These are phyloP conservation scores for Aspidoscelis tigris DNA, from an alignment of 2,113 vertebrate genomes.

Conservation along the genomic window DNA sequence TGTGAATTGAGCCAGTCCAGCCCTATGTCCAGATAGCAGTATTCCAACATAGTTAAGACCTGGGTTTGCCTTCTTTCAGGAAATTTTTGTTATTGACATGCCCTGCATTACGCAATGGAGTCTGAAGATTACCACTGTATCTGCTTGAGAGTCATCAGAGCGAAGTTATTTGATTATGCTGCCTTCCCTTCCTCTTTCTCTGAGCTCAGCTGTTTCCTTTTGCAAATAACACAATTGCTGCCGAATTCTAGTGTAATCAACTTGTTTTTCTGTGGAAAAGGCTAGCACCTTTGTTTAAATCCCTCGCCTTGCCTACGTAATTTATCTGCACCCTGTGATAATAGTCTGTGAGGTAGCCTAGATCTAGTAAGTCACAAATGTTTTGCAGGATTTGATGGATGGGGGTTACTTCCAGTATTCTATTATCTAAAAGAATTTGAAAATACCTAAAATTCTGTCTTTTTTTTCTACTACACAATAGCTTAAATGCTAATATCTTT, in stretches of 20 bases:
- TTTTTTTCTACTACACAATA: slow-evolving; percentile 21
- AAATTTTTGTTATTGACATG: slow-evolving; percentile 22
- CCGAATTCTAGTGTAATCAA: slow-evolving; percentile 18
- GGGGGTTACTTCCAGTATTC: slow-evolving; percentile 51
- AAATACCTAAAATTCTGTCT: slow-evolving; percentile 44
- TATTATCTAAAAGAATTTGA: slow-evolving; percentile 39
- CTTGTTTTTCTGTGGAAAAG: slow-evolving; percentile 2
- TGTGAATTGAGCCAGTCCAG: neutral
- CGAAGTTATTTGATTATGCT: slow-evolving; percentile 6
- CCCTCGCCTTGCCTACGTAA: slow-evolving; percentile 52
- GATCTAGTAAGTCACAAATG: slow-evolving; percentile 55
- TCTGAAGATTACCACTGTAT: slow-evolving; percentile 5
- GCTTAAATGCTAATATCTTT: slow-evolving; percentile 46
- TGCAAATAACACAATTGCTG: slow-evolving; percentile 15
- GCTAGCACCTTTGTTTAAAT: slow-evolving; percentile 39
- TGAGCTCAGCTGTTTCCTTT: neutral
- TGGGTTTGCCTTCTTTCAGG: slow-evolving; percentile 22
- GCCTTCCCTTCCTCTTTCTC: neutral
- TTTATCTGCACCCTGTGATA: slow-evolving; percentile 19
- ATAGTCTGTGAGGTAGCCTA: slow-evolving; percentile 31
- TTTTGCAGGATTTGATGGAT: slow-evolving; percentile 22
- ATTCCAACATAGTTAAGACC: neutral
- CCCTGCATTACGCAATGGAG: slow-evolving; percentile 5
- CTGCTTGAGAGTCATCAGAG: slow-evolving; percentile 28
- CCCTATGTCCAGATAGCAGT: slow-evolving; percentile 12